Evolutionary conservation across 2,888 invertebrate genomes (phyloP).

Genomic region (Trichogramma evanescens): DNA sequence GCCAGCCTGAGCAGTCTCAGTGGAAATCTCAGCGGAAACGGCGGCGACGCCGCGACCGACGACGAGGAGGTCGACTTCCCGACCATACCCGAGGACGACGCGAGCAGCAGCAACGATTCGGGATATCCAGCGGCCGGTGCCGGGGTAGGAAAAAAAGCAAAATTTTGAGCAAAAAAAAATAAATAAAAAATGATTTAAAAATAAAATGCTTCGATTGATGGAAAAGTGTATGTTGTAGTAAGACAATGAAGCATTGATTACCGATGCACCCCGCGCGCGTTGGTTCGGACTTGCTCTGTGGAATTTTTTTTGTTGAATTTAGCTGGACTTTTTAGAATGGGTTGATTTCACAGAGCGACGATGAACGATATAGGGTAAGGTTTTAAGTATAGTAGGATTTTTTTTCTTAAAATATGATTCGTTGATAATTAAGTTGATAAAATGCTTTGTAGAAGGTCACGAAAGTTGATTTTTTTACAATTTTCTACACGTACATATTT

Average conservation of each 20-base stretch:
- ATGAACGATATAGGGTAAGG: no score
- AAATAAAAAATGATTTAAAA: background rate
- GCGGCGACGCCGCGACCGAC: constrained; percentile 18
- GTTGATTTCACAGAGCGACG: no score
- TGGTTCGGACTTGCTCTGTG: background rate
- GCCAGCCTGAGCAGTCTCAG: constrained; percentile 18
- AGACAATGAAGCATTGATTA: constrained; percentile 11
- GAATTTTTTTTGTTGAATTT: background rate
- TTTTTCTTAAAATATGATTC: no score
- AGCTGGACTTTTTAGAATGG: background rate
- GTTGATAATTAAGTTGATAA: no score
- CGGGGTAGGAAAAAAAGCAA: constrained; percentile 37
- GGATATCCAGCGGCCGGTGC: constrained; percentile 22
- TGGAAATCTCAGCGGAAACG: constrained; percentile 21
- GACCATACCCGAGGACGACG: constrained; percentile 19
- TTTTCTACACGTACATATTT: no score
- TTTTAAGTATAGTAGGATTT: no score
- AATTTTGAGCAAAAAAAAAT: background rate
- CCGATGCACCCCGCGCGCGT: background rate
- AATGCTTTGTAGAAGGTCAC: no score
- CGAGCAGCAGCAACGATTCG: constrained; percentile 25
- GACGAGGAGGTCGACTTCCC: constrained; percentile 18
- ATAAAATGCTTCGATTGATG: background rate
- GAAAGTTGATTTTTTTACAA: no score
- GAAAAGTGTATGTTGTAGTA: background rate